Percentiles rank a stretch among this genome's conserved stretches.
Evolutionary conservation across 2,113 vertebrate species (phyloP).

Genomic region (Loxodonta africana): DNA sequence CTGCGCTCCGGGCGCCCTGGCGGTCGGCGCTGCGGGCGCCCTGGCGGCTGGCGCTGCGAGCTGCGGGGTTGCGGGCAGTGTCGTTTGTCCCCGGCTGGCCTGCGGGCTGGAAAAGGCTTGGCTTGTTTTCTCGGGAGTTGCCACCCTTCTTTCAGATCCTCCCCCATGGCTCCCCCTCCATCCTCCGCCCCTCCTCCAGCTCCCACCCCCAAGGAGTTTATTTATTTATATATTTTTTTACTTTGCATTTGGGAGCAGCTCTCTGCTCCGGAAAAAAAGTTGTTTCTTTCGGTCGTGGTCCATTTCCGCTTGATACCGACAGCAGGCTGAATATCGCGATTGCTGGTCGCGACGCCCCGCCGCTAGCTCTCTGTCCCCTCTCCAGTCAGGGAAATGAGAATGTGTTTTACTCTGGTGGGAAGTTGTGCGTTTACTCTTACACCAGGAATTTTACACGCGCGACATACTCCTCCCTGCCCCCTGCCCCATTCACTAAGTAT

Average conservation of each 20-base stretch:
- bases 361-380: not conserved
- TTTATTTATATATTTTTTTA: not conserved
- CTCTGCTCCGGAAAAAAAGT: slow-evolving; percentile 41
- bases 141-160: not conserved
- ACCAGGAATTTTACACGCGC: not conserved
- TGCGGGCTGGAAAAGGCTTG: not conserved
- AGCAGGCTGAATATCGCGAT: not conserved
- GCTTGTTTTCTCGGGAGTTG: not conserved
- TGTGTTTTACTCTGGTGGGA: not conserved
- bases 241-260: not conserved
- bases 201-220: not conserved
- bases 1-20: not conserved
- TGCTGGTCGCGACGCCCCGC: not conserved
- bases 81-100: not conserved
- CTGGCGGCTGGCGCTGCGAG: not conserved
- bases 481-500: not conserved
- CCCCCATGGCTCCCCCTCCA: not conserved
- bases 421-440: not conserved
- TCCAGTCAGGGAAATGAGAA: not conserved
- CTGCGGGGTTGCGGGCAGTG: not conserved
- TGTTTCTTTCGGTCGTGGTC: not conserved
- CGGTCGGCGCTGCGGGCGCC: not conserved
- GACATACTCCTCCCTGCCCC: not conserved
- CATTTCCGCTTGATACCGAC: not conserved
- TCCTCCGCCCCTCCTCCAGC: not conserved